A percentile compares a stretch with the other conserved stretches of the same genome.
These are phyloP conservation scores for Aphaenogaster floridana DNA, from an alignment of 1,140 invertebrate genomes.

Conservation along the genomic window DNA sequence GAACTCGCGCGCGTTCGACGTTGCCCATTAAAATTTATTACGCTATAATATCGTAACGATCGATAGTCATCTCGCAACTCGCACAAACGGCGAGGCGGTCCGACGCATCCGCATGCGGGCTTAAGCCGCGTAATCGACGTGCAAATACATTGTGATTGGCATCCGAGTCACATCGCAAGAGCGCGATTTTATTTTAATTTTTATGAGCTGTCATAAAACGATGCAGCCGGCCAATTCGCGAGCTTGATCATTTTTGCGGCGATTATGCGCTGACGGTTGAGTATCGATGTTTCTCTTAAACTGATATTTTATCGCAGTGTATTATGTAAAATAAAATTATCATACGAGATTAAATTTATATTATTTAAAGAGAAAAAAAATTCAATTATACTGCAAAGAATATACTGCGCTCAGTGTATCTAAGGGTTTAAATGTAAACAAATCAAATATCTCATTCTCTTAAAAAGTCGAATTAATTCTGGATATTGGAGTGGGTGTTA, in stretches of 20 bases:
- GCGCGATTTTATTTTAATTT: constrained; percentile 25
- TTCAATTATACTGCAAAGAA: too few species aligned
- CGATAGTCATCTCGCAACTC: constrained; percentile 40
- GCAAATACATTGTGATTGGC: constrained; percentile 38
- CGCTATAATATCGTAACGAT: constrained; percentile 55
- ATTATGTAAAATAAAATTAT: neutral
- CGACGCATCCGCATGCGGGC: constrained; percentile 4
- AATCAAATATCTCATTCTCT: neutral
- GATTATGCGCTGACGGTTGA: neutral
- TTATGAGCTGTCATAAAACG: constrained; percentile 16
- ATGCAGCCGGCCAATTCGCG: neutral
- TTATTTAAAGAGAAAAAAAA: neutral
- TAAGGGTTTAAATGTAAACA: neutral
- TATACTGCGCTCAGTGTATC: neutral
- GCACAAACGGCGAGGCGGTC: constrained; percentile 9
- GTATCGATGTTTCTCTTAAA: neutral
- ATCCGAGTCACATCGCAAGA: neutral
- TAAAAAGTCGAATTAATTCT: neutral
- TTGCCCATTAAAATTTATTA: constrained; percentile 58
- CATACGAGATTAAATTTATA: neutral
- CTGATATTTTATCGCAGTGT: constrained; percentile 3
- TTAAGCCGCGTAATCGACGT: constrained; percentile 47
- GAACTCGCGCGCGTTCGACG: constrained; percentile 16
- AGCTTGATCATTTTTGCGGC: constrained; percentile 25
- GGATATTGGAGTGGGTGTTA: neutral